A percentile compares a stretch with the other conserved stretches of the same genome.
phyloP scores from a whole-genome alignment of 2,888 invertebrate species.

The Pollenia labialis region DNA sequence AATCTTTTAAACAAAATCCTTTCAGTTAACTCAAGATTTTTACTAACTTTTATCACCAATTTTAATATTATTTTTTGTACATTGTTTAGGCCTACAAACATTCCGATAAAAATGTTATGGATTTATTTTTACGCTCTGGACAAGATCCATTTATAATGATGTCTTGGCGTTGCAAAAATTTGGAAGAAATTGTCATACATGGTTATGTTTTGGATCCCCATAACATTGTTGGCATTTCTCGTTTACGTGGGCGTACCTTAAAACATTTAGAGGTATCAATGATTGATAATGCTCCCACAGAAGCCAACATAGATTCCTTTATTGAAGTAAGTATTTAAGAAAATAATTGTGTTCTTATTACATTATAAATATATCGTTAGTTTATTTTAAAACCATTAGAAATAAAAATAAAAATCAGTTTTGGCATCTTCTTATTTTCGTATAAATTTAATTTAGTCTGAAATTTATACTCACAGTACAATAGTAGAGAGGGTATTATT shows the following conservation, averaged over 20 bases:
- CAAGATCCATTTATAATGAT: slow-evolving; percentile 87
- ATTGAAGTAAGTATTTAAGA: slow-evolving; percentile 77
- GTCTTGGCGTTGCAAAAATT: slow-evolving; percentile 86
- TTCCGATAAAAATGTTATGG: slow-evolving; percentile 80
- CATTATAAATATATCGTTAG: too few species aligned
- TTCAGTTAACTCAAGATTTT: too few species aligned
- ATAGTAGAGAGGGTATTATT: too few species aligned
- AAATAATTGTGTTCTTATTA: background rate
- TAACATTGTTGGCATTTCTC: slow-evolving; percentile 83
- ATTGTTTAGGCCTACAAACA: slow-evolving; percentile 79
- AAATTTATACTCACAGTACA: too few species aligned
- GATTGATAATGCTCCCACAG: slow-evolving; percentile 80
- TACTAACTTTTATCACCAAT: too few species aligned
- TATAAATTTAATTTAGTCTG: too few species aligned
- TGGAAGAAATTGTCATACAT: slow-evolving; percentile 85
- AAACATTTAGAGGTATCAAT: slow-evolving; percentile 83
- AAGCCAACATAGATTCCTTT: slow-evolving; percentile 79
- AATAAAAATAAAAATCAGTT: too few species aligned
- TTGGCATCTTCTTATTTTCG: too few species aligned
- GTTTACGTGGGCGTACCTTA: slow-evolving; percentile 81
- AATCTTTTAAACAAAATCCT: too few species aligned
- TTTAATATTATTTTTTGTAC: slow-evolving; percentile 49
- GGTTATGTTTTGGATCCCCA: slow-evolving; percentile 84
- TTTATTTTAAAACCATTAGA: too few species aligned
- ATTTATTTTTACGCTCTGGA: slow-evolving; percentile 78